These are phyloP conservation scores for Chrysolina oricalcia DNA, from an alignment of 2,888 invertebrate species.

Conservation along the genomic window DNA sequence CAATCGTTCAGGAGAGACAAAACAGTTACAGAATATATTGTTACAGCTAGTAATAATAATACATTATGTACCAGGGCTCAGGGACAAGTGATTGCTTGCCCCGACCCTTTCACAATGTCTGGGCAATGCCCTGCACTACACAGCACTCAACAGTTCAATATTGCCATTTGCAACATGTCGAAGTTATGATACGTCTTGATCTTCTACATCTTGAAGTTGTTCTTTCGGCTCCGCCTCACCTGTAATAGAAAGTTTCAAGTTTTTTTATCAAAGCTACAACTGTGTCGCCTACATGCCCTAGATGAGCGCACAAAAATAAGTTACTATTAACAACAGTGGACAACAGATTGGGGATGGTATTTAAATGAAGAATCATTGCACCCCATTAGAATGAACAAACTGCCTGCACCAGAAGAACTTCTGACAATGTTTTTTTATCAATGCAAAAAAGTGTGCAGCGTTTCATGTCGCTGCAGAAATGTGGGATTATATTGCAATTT, in stretches of 20 bases:
- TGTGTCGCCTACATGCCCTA: too few relatives aligned
- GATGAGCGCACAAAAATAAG: too few relatives aligned
- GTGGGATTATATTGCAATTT: too few relatives aligned
- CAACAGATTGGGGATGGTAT: too few relatives aligned
- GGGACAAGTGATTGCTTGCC: constrained; percentile 51
- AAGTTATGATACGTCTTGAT: constrained; percentile 95
- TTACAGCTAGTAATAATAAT: constrained; percentile 69
- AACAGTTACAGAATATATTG: constrained; percentile 64
- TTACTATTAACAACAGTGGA: too few relatives aligned
- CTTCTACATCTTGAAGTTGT: constrained; percentile 93
- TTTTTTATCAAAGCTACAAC: not conserved
- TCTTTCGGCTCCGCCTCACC: constrained; percentile 94
- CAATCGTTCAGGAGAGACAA: constrained; percentile 59
- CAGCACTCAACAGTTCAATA: constrained; percentile 64
- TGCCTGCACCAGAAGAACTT: too few relatives aligned
- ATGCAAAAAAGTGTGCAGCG: too few relatives aligned
- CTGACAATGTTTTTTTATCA: too few relatives aligned
- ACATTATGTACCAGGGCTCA: constrained; percentile 68
- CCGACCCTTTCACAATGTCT: constrained; percentile 55
- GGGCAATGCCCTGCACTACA: constrained; percentile 63
- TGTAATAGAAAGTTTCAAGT: constrained; percentile 68
- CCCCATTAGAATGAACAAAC: too few relatives aligned
- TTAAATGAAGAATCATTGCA: too few relatives aligned
- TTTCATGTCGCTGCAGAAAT: too few relatives aligned
- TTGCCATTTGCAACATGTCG: constrained; percentile 55